Base-by-base conservation (phyloP, 2,113 vertebrate genomes). In the Anser brachyrhynchus region DNA sequence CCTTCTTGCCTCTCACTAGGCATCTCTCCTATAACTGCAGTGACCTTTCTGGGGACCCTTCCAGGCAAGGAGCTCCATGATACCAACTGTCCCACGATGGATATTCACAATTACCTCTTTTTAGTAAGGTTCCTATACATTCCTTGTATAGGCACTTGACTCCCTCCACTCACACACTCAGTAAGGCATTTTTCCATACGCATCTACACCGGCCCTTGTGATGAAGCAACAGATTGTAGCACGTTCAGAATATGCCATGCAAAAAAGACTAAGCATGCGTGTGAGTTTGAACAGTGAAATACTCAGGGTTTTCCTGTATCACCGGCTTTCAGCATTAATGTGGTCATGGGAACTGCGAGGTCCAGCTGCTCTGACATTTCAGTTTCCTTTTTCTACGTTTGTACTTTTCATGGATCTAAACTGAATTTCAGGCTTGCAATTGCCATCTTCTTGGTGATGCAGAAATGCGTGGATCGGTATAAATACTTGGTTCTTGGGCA, bases 381-480 rank as follows among this genome's bases (percentile, higher is more conserved):
- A 54, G 21, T 95, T 92, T 74, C 66, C 62, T 93, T 86, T 64
- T 83, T 71, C 58, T 75, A 43, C 46, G 74, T 73, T 73, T 83
- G 61, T 79, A 5, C 51, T 96, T 89, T 57, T 51, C 72, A 35
- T 13, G 70, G 69, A 35, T 85, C 77, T 91, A 37, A 95, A 78
- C 14, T n/a, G 81, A 91, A 91, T 96, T 96, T 88, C 78, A 87
- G 58, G 52, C 71, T 92, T 78, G 84, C 64, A 58, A 9, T 85
- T 87, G 54, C 71, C 66, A 25, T 87, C 55, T 82, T 91, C 75
- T 55, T 43, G 46, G 70, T 69, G 71, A 58, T 89, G 59, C 77
- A 54, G 91, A 41, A 61, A 65, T 3, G 0, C 66, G 71, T 43
- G 57, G 20, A 11, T 85, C 13, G 1, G 33, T 41, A 18, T 19